Conservation (phyloP, 2,888 invertebrate species). For the Cremastinae sp. region DNA sequence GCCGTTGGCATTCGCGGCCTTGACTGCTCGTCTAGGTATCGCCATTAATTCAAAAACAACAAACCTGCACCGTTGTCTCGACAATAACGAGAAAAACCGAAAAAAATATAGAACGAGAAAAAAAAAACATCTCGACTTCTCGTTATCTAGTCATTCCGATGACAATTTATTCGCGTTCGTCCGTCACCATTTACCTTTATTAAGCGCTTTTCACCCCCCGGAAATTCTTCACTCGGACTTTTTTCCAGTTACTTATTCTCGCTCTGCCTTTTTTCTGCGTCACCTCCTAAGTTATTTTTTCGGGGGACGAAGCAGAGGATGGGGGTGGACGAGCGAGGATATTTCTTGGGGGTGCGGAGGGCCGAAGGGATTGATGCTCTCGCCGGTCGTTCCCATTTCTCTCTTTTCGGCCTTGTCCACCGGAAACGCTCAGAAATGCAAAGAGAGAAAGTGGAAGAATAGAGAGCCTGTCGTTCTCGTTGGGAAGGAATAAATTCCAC, state of each 20-base stretch:
- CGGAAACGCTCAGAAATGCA: constrained; percentile 41
- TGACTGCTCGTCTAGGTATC: not conserved
- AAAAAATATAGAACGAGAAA: constrained; percentile 15
- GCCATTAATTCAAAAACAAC: not conserved
- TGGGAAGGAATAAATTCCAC: constrained; percentile 67
- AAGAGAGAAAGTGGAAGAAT: constrained; percentile 27
- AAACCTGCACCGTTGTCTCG: too few species aligned
- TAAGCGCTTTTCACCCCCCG: not conserved
- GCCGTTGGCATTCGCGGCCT: constrained; percentile 9
- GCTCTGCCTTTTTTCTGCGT: constrained; percentile 38
- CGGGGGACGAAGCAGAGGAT: constrained; percentile 14
- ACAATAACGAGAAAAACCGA: constrained; percentile 1
- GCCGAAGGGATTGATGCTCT: not conserved
- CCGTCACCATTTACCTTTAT: not conserved
- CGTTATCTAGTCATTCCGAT: not conserved
- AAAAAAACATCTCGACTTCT: not conserved
- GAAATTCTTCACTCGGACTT: constrained; percentile 34
- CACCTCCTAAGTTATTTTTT: constrained; percentile 34
- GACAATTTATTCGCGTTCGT: too few species aligned
- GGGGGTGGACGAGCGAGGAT: constrained; percentile 13
- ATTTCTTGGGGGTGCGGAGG: constrained; percentile 15
- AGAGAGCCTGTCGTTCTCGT: constrained; percentile 34
- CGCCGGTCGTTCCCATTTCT: constrained; percentile 21
- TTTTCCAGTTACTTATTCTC: constrained; percentile 45
- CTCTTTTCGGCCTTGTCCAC: constrained; percentile 15